Conservation (phyloP, 2,113 vertebrate genomes). For the Anolis sagrei region DNA sequence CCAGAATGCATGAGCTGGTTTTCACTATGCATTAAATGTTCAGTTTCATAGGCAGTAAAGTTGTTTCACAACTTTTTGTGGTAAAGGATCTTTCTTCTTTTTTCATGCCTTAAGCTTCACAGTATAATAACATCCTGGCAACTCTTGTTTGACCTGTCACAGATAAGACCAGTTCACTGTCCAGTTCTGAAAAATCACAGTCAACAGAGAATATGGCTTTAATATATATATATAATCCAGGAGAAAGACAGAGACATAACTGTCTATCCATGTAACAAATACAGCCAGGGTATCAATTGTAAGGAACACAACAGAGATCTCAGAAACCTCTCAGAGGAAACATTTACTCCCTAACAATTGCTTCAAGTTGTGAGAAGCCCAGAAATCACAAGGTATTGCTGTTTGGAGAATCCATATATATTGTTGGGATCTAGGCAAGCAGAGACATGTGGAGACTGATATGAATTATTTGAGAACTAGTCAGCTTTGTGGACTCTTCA, state of each 20-base stretch:
- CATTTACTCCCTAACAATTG: constrained; percentile 3
- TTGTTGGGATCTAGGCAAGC: neutral
- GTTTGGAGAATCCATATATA: neutral
- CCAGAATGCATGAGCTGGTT: neutral
- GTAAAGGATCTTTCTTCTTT: neutral
- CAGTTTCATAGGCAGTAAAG: neutral
- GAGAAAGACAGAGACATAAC: constrained; percentile 13
- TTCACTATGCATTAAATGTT: neutral
- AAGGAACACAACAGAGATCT: neutral
- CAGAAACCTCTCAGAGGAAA: constrained; percentile 25
- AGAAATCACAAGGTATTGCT: neutral
- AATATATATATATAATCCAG: constrained; percentile 15
- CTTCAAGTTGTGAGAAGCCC: neutral
- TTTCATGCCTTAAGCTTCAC: neutral
- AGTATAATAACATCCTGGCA: neutral
- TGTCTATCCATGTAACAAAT: constrained; percentile 1
- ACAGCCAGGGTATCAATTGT: neutral
- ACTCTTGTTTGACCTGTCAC: constrained; percentile 5
- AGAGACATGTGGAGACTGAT: neutral
- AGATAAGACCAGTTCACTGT: constrained; percentile 1
- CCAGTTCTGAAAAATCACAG: constrained; percentile 4
- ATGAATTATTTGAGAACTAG: no score
- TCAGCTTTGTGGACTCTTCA: no score
- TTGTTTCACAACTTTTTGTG: neutral
- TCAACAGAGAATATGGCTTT: neutral